phyloP scores from a whole-genome alignment of 2,113 vertebrate genomes.

The Malurus alboscapulatus region DNA sequence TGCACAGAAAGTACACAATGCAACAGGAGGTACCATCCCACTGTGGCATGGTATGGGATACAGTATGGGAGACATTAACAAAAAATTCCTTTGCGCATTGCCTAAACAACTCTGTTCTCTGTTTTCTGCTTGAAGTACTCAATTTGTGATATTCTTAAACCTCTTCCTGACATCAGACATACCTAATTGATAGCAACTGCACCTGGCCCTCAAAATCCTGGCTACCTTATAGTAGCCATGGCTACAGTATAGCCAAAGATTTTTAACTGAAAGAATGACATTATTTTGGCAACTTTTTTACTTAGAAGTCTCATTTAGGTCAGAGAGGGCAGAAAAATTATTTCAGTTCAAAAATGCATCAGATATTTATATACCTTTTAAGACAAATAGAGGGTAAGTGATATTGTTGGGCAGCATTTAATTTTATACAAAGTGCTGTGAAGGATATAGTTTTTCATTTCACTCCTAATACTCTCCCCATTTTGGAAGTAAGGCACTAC shows the following conservation, averaged over 20 bases:
- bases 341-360: not conserved
- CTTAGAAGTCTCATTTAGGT: not conserved
- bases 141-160: not conserved
- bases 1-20: not conserved
- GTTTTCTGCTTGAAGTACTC: not conserved
- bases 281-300: not conserved
- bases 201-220: not conserved
- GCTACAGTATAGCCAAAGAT: not conserved
- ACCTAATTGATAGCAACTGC: not conserved
- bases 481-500: not conserved
- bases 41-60: not conserved
- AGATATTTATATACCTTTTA: not conserved
- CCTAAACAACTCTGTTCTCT: not conserved
- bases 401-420: not conserved
- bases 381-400: not conserved
- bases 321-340: not conserved
- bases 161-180: not conserved
- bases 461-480: not conserved
- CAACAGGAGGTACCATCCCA: not conserved
- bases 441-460: not conserved
- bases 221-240: not conserved
- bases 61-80: not conserved
- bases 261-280: not conserved
- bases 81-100: not conserved
- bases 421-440: not conserved